Percentiles rank a stretch among this genome's conserved stretches.
phyloP scores from a whole-genome alignment of 1,140 invertebrate species.

The Fopius arisanus region DNA sequence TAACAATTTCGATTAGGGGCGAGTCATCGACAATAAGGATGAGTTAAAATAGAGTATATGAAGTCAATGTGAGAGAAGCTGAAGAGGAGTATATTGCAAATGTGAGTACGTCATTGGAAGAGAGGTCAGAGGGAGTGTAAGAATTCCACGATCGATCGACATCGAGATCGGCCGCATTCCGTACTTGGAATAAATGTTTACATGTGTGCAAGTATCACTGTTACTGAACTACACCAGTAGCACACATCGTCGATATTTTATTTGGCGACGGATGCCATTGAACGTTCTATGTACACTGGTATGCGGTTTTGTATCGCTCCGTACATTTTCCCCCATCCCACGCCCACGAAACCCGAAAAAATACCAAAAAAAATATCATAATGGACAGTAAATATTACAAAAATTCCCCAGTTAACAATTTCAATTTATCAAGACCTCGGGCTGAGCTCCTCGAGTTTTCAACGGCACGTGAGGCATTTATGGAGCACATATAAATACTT shows the following conservation, averaged over 20 bases:
- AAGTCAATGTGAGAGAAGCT: background rate
- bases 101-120: conserved; percentile 2
- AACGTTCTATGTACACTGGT: background rate
- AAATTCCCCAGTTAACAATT: background rate
- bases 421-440: background rate
- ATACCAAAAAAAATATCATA: background rate
- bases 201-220: background rate
- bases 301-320: background rate
- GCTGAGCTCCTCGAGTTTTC: background rate
- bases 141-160: conserved; percentile 25
- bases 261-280: conserved; percentile 12
- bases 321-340: background rate
- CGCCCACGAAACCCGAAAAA: background rate
- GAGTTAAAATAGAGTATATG: background rate
- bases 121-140: conserved; percentile 17
- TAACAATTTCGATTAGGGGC: conserved; percentile 4
- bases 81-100: background rate
- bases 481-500: too few relatives aligned
- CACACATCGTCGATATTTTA: background rate
- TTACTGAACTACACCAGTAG: background rate
- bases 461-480: background rate
- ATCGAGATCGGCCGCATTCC: conserved; percentile 24
- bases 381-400: background rate
- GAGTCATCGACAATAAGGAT: conserved; percentile 1
- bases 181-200: background rate